A percentile compares a stretch with the other conserved stretches of the same genome.
These are phyloP conservation scores for Drosophila pandora DNA, from an alignment of 1,140 invertebrate genomes.

Conservation along the genomic window DNA sequence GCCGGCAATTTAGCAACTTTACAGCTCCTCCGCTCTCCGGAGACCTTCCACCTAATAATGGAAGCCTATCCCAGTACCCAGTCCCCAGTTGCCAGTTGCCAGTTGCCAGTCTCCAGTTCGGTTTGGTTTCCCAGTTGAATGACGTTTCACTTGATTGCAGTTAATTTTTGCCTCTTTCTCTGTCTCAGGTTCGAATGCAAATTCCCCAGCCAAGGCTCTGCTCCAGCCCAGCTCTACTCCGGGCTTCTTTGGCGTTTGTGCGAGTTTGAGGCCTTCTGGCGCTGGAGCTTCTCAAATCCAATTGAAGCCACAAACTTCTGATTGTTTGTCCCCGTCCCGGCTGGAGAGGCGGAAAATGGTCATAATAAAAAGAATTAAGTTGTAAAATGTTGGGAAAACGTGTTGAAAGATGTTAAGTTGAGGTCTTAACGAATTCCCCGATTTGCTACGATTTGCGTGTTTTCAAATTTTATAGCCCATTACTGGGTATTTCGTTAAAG, in stretches of 20 bases:
- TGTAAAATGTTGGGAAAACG: constrained; percentile 72
- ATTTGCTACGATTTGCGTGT: constrained; percentile 32
- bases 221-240: constrained; percentile 15
- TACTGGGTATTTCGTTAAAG: constrained; percentile 32
- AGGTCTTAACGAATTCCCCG: constrained; percentile 47
- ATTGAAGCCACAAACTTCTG: constrained; percentile 70
- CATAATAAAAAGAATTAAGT: constrained; percentile 68
- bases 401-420: constrained; percentile 57
- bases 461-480: constrained; percentile 53
- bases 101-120: constrained; percentile 15
- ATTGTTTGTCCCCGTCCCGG: constrained; percentile 60
- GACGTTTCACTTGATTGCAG: constrained; percentile 81
- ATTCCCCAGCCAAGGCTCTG: constrained; percentile 46
- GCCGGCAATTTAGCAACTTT: constrained; percentile 79
- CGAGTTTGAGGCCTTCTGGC: constrained; percentile 31
- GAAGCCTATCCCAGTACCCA: constrained; percentile 49
- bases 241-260: constrained; percentile 18
- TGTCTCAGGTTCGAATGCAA: constrained; percentile 65
- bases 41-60: constrained; percentile 62
- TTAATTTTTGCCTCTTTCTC: constrained; percentile 64
- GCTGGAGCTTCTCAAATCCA: constrained; percentile 49
- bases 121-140: constrained; percentile 61
- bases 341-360: constrained; percentile 18
- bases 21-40: constrained; percentile 46
- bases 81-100: background rate